Evolutionary conservation across 2,113 vertebrate species (phyloP), one percentile per base, ranked within the genome.

Genomic region (Hemibagrus wyckioides): DNA sequence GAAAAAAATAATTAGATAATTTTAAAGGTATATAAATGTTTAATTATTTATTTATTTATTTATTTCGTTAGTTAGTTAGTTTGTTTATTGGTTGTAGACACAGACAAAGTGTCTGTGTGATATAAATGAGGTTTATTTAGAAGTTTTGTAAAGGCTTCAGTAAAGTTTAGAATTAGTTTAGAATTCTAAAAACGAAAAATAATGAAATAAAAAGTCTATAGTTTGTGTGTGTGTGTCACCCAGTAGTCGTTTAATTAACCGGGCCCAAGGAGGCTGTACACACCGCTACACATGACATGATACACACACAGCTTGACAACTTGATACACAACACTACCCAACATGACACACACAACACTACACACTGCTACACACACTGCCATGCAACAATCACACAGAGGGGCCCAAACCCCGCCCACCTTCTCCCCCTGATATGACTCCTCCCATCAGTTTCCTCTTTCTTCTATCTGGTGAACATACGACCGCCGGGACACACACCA

Each of bases 181-280:
- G 41, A 44, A 44, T 44, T 44, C 3, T 44, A 4, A 44, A 4
- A n/a, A 6, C 33, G 65, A 17, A 36, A 71, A 39, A 39, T 41
- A 73, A 73, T 25, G 41, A 41, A 41, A 73, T 36, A 39, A 71
- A 23, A 21, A 36, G 4, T 5, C 63, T 67, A 30, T 15, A 30
- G 33, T 69, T 21, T 39, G 19, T 71, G 28, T 28, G 73, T 2
- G 25, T n/a, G 10, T 76, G 41, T 76, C 59, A 63, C n/a, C 11
- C 36, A 82, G 80, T 23, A 63, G 57, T 36, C n/a, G 59, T 63
- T 65, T 82, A 41, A 82, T 82, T 65, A 82, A 48, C 39, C 48
- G 3, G 15, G 28, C 15, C 81, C 2, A 39, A 82, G 59, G 39
- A 82, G 15, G 28, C 39, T 82, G 81, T 41, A 82, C 39, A 76